Conservation (phyloP, 1,140 invertebrate species). For the Cyclargus thomasi region DNA sequence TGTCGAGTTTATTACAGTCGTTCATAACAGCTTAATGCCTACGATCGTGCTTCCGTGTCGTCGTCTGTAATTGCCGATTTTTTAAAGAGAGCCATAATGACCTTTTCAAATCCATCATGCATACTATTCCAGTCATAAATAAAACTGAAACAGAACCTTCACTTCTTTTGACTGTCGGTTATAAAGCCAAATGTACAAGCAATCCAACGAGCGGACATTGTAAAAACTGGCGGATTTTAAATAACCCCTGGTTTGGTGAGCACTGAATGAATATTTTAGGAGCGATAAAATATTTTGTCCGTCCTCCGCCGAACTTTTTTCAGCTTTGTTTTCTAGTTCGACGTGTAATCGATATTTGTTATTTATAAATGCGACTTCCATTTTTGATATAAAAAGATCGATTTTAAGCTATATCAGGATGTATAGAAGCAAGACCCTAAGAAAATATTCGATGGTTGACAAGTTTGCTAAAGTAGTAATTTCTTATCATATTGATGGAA, state of each 20-base stretch:
- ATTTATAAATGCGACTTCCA: background rate
- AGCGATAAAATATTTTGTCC: slow-evolving; percentile 1
- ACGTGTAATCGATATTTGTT: background rate
- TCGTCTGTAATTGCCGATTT: no score
- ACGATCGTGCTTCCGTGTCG: no score
- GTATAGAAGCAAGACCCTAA: no score
- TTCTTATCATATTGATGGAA: no score
- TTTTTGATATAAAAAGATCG: background rate
- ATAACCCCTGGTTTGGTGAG: slow-evolving; percentile 9
- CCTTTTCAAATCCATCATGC: no score
- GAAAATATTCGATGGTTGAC: no score
- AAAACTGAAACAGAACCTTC: background rate
- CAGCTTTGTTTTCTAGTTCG: background rate
- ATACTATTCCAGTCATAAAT: no score
- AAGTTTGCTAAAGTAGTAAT: no score
- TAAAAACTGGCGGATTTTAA: slow-evolving; percentile 3
- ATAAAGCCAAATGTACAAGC: background rate
- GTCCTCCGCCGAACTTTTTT: background rate
- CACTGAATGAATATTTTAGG: slow-evolving; percentile 6
- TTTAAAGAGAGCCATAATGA: no score
- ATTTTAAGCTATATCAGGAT: no score
- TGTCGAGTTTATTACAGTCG: no score
- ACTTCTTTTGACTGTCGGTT: background rate
- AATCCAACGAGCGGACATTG: background rate
- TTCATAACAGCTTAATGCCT: no score